Percentiles rank a stretch among this genome's conserved stretches.
Evolutionary conservation across 1,140 invertebrate species (phyloP).

Genomic region (Streblospio benedicti): DNA sequence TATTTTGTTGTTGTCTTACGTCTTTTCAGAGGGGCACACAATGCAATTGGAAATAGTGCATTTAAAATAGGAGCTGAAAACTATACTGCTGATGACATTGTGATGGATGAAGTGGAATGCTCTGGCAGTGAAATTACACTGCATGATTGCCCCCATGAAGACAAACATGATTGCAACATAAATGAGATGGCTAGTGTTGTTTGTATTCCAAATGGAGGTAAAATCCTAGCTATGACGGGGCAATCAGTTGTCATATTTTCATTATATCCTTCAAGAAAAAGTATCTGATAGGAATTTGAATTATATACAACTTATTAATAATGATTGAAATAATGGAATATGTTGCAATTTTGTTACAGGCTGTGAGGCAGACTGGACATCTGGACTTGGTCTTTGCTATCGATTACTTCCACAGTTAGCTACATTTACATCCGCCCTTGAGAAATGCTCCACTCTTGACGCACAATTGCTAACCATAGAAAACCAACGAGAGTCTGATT

Average conservation of each 20-base stretch:
- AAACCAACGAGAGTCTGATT: background rate
- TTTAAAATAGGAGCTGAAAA: no score
- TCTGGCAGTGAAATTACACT: conserved; percentile 60
- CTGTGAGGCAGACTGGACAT: background rate
- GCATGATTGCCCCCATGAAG: conserved; percentile 59
- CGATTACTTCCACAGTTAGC: background rate
- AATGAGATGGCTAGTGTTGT: conserved; percentile 52
- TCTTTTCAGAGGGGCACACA: no score
- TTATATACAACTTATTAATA: background rate
- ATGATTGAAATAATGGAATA: background rate
- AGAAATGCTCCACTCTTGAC: background rate
- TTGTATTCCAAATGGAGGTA: conserved; percentile 26
- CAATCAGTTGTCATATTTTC: background rate
- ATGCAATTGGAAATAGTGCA: no score
- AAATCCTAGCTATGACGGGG: background rate
- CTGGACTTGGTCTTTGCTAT: background rate
- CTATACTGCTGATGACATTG: conserved; percentile 19
- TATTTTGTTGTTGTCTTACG: no score
- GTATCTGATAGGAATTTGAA: conserved; percentile 5
- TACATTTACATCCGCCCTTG: background rate
- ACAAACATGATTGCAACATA: conserved; percentile 60
- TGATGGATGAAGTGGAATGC: conserved; percentile 65
- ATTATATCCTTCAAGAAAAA: conserved; percentile 1
- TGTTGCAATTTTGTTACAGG: background rate
- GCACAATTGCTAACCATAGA: background rate